phyloP scores from a whole-genome alignment of 2,888 invertebrate species.

The Cybosia mesomella region DNA sequence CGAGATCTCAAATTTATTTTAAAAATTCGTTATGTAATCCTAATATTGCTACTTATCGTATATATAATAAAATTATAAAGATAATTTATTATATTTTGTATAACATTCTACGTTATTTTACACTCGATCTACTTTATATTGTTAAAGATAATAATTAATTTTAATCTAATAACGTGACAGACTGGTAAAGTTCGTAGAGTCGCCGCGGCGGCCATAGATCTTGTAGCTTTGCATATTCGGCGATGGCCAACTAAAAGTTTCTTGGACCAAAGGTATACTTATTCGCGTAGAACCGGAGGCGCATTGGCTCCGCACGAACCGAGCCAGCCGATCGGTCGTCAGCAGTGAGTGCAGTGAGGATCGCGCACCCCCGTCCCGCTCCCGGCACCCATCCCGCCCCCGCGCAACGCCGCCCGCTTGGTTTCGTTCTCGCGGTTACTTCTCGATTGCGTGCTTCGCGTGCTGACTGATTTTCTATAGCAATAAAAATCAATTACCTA shows the following conservation, averaged over 20 bases:
- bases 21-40: constrained; percentile 84
- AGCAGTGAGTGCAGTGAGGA: constrained; percentile 59
- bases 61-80: constrained; percentile 82
- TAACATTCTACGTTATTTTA: constrained; percentile 86
- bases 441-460: constrained; percentile 88
- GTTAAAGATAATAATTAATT: constrained; percentile 86
- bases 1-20: constrained; percentile 87
- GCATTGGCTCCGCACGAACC: constrained; percentile 86
- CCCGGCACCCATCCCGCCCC: constrained; percentile 58
- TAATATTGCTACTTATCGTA: constrained; percentile 84
- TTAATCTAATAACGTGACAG: constrained; percentile 87
- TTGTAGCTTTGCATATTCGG: constrained; percentile 87
- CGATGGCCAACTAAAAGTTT: constrained; percentile 85
- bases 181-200: constrained; percentile 87
- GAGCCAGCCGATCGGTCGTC: constrained; percentile 79
- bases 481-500: constrained; percentile 88
- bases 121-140: constrained; percentile 85
- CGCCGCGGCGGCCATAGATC: constrained; percentile 86
- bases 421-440: constrained; percentile 87
- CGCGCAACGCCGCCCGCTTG: constrained; percentile 84
- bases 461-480: constrained; percentile 89
- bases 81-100: constrained; percentile 87
- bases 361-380: constrained; percentile 56
- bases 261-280: constrained; percentile 87
- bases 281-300: constrained; percentile 87